Percentiles rank a stretch among this genome's conserved stretches.
These are phyloP conservation scores for Pachymerium ferrugineum DNA, from an alignment of 2,888 invertebrate species.

Conservation along the genomic window DNA sequence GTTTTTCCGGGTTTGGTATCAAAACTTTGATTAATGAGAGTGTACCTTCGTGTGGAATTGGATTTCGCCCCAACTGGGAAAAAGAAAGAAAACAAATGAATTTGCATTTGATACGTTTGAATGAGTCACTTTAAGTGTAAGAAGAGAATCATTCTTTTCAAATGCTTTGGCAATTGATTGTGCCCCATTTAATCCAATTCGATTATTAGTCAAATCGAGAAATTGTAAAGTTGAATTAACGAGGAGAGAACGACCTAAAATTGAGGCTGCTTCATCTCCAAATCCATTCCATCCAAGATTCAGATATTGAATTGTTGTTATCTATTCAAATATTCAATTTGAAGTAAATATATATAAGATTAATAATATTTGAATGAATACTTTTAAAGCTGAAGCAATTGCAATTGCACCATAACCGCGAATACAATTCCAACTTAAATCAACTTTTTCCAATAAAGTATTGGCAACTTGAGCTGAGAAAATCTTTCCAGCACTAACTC, in stretches of 20 bases:
- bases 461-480: constrained; percentile 45
- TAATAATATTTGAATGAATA: no score
- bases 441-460: constrained; percentile 49
- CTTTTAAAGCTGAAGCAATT: background rate
- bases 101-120: no score
- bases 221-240: constrained; percentile 43
- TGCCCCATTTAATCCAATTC: constrained; percentile 36
- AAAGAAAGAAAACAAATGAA: background rate
- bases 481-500: constrained; percentile 47
- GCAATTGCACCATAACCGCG: background rate
- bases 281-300: constrained; percentile 56
- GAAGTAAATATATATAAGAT: background rate
- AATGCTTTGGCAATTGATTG: constrained; percentile 48
- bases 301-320: background rate
- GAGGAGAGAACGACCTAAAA: background rate
- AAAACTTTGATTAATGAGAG: constrained; percentile 43
- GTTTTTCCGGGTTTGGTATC: no score
- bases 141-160: constrained; percentile 49
- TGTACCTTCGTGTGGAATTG: constrained; percentile 51
- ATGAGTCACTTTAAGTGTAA: constrained; percentile 44
- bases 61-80: constrained; percentile 51
- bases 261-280: constrained; percentile 42
- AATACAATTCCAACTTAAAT: constrained; percentile 14
- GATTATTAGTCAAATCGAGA: constrained; percentile 40
- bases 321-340: background rate